Evolutionary conservation across 2,113 vertebrate species (phyloP).

Genomic region (Oophaga pumilio): DNA sequence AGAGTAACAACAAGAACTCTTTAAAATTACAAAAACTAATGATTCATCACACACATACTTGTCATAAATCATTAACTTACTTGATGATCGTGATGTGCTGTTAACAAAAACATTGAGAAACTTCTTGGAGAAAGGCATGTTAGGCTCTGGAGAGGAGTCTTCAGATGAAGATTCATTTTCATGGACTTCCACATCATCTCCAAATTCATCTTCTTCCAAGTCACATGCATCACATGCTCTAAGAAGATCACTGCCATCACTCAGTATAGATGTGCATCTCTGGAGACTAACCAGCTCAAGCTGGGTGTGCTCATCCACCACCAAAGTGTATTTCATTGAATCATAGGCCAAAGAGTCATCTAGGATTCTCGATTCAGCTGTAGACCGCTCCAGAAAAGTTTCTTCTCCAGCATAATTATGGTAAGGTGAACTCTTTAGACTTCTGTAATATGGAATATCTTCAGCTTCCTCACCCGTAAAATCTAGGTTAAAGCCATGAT

Average conservation of each 20-base stretch:
- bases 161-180: conserved; percentile 76
- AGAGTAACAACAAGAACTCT: too few species aligned
- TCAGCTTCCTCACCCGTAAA: conserved; percentile 83
- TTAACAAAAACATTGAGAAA: conserved; percentile 98
- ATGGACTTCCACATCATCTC: conserved; percentile 72
- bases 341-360: conserved; percentile 91
- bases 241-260: conserved; percentile 85
- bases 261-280: conserved; percentile 90
- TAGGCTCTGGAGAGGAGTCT: conserved; percentile 91
- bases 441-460: conserved; percentile 69
- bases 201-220: conserved; percentile 69
- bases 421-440: conserved; percentile 70
- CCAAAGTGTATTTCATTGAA: conserved; percentile 94
- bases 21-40: background rate
- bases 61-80: conserved; percentile 72
- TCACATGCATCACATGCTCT: conserved; percentile 80
- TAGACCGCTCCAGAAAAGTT: conserved; percentile 67
- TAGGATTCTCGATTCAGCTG: conserved; percentile 65
- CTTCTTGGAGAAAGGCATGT: conserved; percentile 96
- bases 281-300: conserved; percentile 93
- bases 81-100: conserved; percentile 94
- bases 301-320: conserved; percentile 96
- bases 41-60: background rate
- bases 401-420: conserved; percentile 71
- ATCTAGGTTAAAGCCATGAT: conserved; percentile 80